phyloP scores from a whole-genome alignment of 2,113 vertebrate genomes.

The Telmatochromis sp. region DNA sequence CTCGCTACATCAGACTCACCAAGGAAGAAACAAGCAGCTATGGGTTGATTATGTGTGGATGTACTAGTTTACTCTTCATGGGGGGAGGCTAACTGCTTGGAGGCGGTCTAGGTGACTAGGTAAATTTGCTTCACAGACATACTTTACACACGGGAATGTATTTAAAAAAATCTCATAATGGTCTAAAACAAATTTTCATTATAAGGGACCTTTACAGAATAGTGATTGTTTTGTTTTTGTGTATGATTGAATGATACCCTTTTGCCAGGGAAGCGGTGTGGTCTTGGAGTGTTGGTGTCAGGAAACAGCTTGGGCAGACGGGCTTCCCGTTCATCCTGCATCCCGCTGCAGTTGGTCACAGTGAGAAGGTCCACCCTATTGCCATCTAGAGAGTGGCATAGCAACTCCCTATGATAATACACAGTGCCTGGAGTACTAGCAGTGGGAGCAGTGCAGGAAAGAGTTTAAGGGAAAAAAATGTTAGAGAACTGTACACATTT shows the following conservation, averaged over 20 bases:
- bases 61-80: neutral
- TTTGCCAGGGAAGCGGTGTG: slow-evolving; percentile 81
- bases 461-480: rapidly evolving
- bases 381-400: slow-evolving; percentile 89
- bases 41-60: neutral
- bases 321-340: slow-evolving; percentile 84
- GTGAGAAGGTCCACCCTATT: slow-evolving; percentile 92
- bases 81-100: neutral
- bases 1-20: neutral
- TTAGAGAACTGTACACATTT: neutral
- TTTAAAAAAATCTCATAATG: neutral
- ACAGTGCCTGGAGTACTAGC: slow-evolving; percentile 75
- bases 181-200: rapidly evolving
- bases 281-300: slow-evolving; percentile 77
- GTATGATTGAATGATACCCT: slow-evolving; percentile 60
- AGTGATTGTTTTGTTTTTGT: neutral
- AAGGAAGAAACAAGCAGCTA: neutral
- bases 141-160: neutral
- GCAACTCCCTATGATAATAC: slow-evolving; percentile 91
- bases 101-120: neutral
- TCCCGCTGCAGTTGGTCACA: slow-evolving; percentile 86
- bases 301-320: slow-evolving; percentile 92
- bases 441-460: neutral
- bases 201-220: rapidly evolving
- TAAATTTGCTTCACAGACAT: neutral